A percentile compares a stretch with the other conserved stretches of the same genome.
phyloP scores from a whole-genome alignment of 2,888 invertebrate species.

The Colletes collaris region DNA sequence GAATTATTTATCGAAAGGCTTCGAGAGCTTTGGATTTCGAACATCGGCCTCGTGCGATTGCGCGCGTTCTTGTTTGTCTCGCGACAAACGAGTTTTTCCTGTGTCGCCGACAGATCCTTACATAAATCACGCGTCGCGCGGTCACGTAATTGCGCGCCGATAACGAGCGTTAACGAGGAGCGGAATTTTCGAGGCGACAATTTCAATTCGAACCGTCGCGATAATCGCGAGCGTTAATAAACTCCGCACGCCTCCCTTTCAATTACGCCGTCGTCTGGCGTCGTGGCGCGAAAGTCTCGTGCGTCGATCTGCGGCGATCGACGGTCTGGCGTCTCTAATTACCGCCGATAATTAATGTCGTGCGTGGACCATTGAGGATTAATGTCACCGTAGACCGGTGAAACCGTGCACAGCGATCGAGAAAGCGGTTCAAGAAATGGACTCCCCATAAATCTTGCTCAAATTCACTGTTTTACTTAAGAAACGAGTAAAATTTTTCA shows the following conservation, averaged over 20 bases:
- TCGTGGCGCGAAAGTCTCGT: constrained; percentile 25
- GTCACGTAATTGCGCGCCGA: constrained; percentile 32
- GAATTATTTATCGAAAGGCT: too few relatives aligned
- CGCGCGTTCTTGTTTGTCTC: too few relatives aligned
- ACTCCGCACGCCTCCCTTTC: constrained; percentile 36
- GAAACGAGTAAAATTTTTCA: too few relatives aligned
- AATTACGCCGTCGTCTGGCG: constrained; percentile 44
- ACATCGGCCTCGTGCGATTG: too few relatives aligned
- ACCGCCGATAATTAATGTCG: constrained; percentile 35
- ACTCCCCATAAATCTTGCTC: too few relatives aligned
- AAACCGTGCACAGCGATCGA: constrained; percentile 28
- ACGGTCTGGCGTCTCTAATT: constrained; percentile 42
- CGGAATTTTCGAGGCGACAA: constrained; percentile 35
- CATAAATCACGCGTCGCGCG: constrained; percentile 37
- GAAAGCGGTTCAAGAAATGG: too few relatives aligned
- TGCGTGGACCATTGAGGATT: constrained; percentile 36
- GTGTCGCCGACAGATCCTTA: constrained; percentile 21
- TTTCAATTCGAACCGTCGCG: constrained; percentile 27
- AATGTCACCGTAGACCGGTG: constrained; percentile 20
- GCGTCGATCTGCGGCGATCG: constrained; percentile 40
- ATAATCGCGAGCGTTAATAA: constrained; percentile 46
- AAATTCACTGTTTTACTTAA: too few relatives aligned
- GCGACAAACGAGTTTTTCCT: background rate
- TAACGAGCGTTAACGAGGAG: constrained; percentile 35
- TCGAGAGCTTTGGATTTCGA: too few relatives aligned